Conservation (phyloP, 2,113 vertebrate species). For the Laterallus jamaicensis region DNA sequence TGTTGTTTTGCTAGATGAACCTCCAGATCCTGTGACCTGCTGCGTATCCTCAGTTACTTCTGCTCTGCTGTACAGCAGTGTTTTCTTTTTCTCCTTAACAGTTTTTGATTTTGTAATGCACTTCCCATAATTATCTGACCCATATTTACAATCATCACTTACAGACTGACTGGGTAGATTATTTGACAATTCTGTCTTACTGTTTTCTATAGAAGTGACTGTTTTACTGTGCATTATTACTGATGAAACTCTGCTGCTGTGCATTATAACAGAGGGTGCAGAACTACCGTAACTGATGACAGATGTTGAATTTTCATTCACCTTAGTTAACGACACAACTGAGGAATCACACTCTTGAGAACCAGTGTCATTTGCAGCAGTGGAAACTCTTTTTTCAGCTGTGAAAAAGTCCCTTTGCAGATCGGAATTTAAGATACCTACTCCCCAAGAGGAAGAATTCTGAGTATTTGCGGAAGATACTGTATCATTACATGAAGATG, state of each 20-base stretch:
- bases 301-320: slow-evolving; percentile 73
- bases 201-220: slow-evolving; percentile 51
- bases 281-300: slow-evolving; percentile 80
- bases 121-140: slow-evolving; percentile 53
- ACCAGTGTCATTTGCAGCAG: background rate
- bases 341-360: slow-evolving; percentile 16
- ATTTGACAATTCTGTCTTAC: background rate
- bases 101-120: slow-evolving; percentile 60
- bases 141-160: slow-evolving; percentile 38
- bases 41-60: slow-evolving; percentile 79
- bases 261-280: slow-evolving; percentile 80
- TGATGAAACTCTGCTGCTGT: slow-evolving; percentile 80
- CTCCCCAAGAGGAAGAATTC: slow-evolving; percentile 59
- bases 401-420: slow-evolving; percentile 56
- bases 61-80: slow-evolving; percentile 71
- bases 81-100: slow-evolving; percentile 81
- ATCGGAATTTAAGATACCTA: slow-evolving; percentile 58
- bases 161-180: background rate
- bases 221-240: slow-evolving; percentile 78
- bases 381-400: slow-evolving; percentile 45
- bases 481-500: slow-evolving; percentile 38
- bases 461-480: slow-evolving; percentile 42
- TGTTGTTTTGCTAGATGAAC: slow-evolving; percentile 64
- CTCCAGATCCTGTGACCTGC: slow-evolving; percentile 64
- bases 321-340: background rate